phyloP scores from a whole-genome alignment of 2,797 vertebrate species.

The Podargus strigoides region DNA sequence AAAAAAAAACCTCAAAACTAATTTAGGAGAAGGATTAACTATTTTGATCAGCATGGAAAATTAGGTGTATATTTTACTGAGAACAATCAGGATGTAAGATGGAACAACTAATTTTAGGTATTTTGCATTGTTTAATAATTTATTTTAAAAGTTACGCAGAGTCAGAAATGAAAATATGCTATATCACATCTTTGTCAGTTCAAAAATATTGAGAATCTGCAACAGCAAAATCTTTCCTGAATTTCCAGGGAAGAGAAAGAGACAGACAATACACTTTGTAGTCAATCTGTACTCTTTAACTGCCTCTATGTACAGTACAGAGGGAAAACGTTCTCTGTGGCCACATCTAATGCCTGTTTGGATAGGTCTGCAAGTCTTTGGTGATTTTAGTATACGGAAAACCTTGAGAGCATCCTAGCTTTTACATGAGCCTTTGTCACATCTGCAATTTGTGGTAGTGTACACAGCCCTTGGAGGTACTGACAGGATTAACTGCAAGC shows the following conservation, averaged over 20 bases:
- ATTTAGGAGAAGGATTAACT: slow-evolving; percentile 80
- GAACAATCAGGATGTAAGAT: slow-evolving; percentile 33
- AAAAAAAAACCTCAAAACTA: slow-evolving; percentile 61
- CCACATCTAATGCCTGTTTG: background rate
- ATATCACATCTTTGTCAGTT: background rate
- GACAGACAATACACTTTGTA: background rate
- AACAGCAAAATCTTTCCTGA: background rate
- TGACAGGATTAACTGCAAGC: background rate
- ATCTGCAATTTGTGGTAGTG: background rate
- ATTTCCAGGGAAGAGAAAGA: background rate
- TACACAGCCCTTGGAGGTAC: background rate
- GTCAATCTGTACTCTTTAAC: background rate
- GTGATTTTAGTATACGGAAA: background rate
- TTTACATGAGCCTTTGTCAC: background rate
- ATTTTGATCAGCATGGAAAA: slow-evolving; percentile 74
- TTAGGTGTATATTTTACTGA: slow-evolving; percentile 66
- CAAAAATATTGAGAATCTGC: background rate
- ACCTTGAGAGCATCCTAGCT: background rate
- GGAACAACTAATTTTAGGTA: slow-evolving; percentile 37
- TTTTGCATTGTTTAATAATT: slow-evolving; percentile 33
- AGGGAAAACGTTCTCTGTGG: background rate
- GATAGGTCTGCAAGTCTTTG: background rate
- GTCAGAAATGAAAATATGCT: background rate
- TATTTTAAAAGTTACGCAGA: slow-evolving; percentile 44
- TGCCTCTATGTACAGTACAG: background rate